Conservation (phyloP, 2,113 vertebrate species). For the Poicephalus gulielmi region DNA sequence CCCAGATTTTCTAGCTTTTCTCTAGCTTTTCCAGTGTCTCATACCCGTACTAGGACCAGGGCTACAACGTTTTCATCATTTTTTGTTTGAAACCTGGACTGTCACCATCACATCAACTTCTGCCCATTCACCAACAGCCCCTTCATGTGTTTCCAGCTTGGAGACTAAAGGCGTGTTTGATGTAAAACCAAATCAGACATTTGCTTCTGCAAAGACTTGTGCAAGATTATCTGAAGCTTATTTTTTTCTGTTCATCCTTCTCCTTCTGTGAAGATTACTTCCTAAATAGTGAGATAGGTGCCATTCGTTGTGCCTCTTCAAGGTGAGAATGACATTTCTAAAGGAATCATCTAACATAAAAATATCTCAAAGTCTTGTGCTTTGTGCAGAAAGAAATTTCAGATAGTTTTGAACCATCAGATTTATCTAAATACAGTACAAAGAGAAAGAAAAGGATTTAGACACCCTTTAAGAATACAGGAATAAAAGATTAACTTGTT, state of each 20-base stretch:
- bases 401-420: neutral
- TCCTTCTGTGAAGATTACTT: neutral
- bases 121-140: neutral
- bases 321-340: neutral
- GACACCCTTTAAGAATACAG: neutral
- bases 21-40: neutral
- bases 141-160: neutral
- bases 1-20: rapidly evolving
- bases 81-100: neutral
- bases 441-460: neutral
- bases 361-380: neutral
- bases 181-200: neutral
- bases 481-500: neutral
- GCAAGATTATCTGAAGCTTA: neutral
- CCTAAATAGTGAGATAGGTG: neutral
- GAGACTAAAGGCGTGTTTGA: neutral
- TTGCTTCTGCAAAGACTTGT: neutral
- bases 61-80: neutral
- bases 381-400: neutral
- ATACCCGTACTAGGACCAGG: rapidly evolving
- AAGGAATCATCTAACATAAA: neutral
- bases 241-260: neutral
- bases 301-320: neutral
- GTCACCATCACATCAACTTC: neutral
- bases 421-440: neutral